Percentiles rank a stretch among this genome's conserved stretches.
Conservation (phyloP, 2,888 invertebrate species). For the Scaptodrosophila latifasciaeformis region DNA sequence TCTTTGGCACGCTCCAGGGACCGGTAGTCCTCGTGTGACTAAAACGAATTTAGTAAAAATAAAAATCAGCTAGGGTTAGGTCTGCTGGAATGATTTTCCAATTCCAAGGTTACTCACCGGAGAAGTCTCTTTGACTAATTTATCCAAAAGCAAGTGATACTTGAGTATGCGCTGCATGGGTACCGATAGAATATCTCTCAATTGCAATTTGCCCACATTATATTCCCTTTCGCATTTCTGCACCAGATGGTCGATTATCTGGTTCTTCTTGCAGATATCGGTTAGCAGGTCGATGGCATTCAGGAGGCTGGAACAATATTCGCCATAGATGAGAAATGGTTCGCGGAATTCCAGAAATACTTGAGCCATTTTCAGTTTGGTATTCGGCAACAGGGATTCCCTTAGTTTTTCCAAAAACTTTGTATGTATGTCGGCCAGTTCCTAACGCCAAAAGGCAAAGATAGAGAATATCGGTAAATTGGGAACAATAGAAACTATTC, state of each 20-base stretch:
- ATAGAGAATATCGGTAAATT: neutral
- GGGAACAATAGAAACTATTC: neutral
- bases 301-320: slow-evolving; percentile 96
- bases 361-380: slow-evolving; percentile 80
- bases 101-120: slow-evolving; percentile 77
- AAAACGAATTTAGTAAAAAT: slow-evolving; percentile 9
- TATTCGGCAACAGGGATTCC: slow-evolving; percentile 81
- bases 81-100: neutral
- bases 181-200: slow-evolving; percentile 95
- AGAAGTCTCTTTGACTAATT: slow-evolving; percentile 89
- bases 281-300: slow-evolving; percentile 89
- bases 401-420: slow-evolving; percentile 88
- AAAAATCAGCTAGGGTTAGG: neutral
- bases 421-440: slow-evolving; percentile 89
- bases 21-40: slow-evolving; percentile 89
- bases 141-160: slow-evolving; percentile 95
- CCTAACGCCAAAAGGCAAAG: slow-evolving; percentile 78
- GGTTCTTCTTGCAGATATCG: slow-evolving; percentile 74
- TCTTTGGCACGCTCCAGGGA: slow-evolving; percentile 91
- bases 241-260: slow-evolving; percentile 73
- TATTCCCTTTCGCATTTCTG: slow-evolving; percentile 93
- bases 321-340: slow-evolving; percentile 93
- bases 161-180: slow-evolving; percentile 99
- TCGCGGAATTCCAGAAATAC: slow-evolving; percentile 94
- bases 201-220: slow-evolving; percentile 94